phyloP scores from a whole-genome alignment of 2,797 vertebrate genomes.

The Paedocypris micromegethes region DNA sequence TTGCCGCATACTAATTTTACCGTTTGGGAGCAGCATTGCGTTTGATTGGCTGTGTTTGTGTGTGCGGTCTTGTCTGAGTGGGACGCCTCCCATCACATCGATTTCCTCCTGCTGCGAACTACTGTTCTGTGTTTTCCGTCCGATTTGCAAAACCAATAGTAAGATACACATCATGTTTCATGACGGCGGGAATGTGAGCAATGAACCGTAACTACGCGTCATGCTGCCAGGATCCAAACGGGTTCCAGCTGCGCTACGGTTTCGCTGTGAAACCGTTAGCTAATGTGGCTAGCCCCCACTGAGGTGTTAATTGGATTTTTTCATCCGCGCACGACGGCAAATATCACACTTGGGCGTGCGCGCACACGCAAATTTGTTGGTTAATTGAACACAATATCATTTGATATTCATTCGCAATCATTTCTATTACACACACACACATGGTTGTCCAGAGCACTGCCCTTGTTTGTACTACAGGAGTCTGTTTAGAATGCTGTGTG shows the following conservation, averaged over 20 bases:
- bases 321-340: background rate
- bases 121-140: background rate
- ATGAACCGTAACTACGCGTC: constrained; percentile 12
- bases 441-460: constrained; percentile 19
- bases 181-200: background rate
- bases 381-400: constrained; percentile 40
- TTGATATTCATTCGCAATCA: constrained; percentile 39
- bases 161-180: constrained; percentile 20
- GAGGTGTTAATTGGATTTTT: constrained; percentile 36
- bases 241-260: constrained; percentile 13
- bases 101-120: background rate
- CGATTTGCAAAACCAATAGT: constrained; percentile 1
- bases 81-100: constrained; percentile 1
- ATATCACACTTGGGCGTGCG: constrained; percentile 1
- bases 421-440: constrained; percentile 30
- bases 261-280: constrained; percentile 24
- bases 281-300: constrained; percentile 29
- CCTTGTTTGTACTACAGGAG: constrained; percentile 44
- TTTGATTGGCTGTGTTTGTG: no score
- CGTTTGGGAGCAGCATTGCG: no score
- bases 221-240: constrained; percentile 12
- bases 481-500: constrained; percentile 20
- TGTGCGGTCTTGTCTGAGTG: background rate
- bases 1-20: no score
- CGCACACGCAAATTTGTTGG: constrained; percentile 32